Percentiles rank a stretch among this genome's conserved stretches.
phyloP scores from a whole-genome alignment of 2,113 vertebrate genomes.

The Python bivittatus region DNA sequence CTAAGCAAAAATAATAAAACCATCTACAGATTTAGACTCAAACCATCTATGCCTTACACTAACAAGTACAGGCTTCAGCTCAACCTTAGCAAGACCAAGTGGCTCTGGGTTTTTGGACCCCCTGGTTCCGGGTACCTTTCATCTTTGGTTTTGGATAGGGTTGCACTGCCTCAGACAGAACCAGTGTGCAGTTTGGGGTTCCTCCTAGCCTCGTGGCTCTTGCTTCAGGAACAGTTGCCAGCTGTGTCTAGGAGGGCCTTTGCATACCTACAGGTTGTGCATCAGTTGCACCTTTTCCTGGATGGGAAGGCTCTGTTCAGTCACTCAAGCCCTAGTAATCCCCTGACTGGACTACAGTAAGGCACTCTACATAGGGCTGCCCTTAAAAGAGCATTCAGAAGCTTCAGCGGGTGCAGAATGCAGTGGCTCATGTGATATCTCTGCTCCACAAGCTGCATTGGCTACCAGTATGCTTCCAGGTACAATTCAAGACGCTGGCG shows the following conservation, averaged over 20 bases:
- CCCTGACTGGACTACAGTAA: neutral
- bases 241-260: too few species aligned
- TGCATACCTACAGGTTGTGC: neutral
- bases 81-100: neutral
- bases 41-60: neutral
- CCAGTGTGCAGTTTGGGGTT: neutral
- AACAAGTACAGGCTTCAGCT: accelerated
- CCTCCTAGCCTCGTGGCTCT: neutral
- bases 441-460: neutral
- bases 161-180: neutral
- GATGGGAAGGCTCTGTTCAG: neutral
- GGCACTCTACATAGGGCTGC: neutral
- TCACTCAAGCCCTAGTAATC: neutral
- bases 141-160: neutral
- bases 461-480: neutral
- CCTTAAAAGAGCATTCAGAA: neutral
- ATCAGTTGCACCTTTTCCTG: neutral
- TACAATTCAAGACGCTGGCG: neutral
- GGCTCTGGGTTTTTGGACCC: neutral
- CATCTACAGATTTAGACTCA: neutral
- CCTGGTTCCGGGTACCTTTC: neutral
- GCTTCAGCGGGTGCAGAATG: neutral
- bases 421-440: neutral
- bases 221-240: neutral
- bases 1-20: neutral